Base-by-base conservation (phyloP, 2,888 invertebrate species). In the Ceratothoa steindachneri region DNA sequence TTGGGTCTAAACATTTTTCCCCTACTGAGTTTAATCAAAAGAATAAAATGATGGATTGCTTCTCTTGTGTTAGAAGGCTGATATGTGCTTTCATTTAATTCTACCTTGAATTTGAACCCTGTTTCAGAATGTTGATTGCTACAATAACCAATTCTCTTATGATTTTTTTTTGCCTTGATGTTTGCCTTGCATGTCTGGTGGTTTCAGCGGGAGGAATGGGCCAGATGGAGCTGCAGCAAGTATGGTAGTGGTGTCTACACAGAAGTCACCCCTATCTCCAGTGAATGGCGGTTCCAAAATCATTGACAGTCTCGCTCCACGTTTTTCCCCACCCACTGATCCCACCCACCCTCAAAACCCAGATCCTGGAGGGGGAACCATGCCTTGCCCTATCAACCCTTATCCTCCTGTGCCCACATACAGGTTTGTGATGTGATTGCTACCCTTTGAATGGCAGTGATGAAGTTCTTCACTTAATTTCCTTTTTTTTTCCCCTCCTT, bases 341-440 rank as follows among this genome's bases (percentile, higher is more conserved):
- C 71, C 70, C 68, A 67, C 76, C 52, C 76, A 73, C 31, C 73
- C 76, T 65, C 76, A 65, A 71, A 76, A 76, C 65, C 76, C 69
- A 71, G 76, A 76, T 67, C 76, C 73, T 41, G 76, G 76, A 64
- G 76, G 76, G 68, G 76, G 73, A 30, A 70, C 51, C 53, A 60
- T 71, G 55, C 76, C 73, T 65, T 67, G 72, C 67, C 64, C 73
- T 67, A 53, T 70, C 52, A 66, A 67, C 28, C 67, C 76, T 67
- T 73, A 73, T 52, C 60, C 70, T 67, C 76, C 69, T 70, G 67
- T 76, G 51, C 76, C 76, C 66, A 76, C 76, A 67, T 76, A 76
- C 76, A 76, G 76, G 76, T 76, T 76, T 70, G 76, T 76, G 72
- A 15, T n/a, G n/a, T n/a, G n/a, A n/a, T n/a, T n/a, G n/a, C n/a